Evolutionary conservation across 1,140 invertebrate genomes (phyloP).

Genomic region (Hesperophylax magnus): DNA sequence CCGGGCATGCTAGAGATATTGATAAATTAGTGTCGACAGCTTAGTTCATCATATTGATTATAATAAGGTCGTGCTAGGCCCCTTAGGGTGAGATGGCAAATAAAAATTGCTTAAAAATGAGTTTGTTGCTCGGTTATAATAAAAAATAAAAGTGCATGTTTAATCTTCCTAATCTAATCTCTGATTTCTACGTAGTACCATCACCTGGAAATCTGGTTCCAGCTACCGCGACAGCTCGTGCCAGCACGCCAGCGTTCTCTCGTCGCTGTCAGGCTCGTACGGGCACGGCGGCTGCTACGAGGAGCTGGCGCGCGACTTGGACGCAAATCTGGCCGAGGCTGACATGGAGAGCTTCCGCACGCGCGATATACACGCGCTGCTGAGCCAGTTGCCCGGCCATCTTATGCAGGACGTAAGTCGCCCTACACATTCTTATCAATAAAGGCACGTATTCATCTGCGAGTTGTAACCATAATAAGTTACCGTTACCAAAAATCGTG

Average conservation of each 20-base stretch:
- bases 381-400: conserved; percentile 78
- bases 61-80: too few species aligned
- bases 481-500: too few species aligned
- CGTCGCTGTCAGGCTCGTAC: conserved; percentile 84
- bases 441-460: too few species aligned
- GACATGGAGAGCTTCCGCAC: conserved; percentile 95
- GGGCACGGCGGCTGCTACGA: conserved; percentile 85
- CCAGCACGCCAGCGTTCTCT: conserved; percentile 84
- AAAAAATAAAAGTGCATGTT: too few species aligned
- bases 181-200: neutral
- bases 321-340: conserved; percentile 93
- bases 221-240: conserved; percentile 84
- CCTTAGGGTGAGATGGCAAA: too few species aligned
- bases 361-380: conserved; percentile 90
- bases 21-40: too few species aligned
- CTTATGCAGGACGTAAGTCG: conserved; percentile 56
- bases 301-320: conserved; percentile 87
- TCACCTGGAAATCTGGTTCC: conserved; percentile 59
- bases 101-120: too few species aligned
- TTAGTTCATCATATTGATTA: too few species aligned
- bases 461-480: too few species aligned
- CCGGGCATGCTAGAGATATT: too few species aligned
- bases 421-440: neutral
- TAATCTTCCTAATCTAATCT: neutral
- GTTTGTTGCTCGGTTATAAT: too few species aligned